Evolutionary conservation across 1,140 invertebrate species (phyloP), one percentile per base, ranked within the genome.

Genomic region (Goniozus legneri): DNA sequence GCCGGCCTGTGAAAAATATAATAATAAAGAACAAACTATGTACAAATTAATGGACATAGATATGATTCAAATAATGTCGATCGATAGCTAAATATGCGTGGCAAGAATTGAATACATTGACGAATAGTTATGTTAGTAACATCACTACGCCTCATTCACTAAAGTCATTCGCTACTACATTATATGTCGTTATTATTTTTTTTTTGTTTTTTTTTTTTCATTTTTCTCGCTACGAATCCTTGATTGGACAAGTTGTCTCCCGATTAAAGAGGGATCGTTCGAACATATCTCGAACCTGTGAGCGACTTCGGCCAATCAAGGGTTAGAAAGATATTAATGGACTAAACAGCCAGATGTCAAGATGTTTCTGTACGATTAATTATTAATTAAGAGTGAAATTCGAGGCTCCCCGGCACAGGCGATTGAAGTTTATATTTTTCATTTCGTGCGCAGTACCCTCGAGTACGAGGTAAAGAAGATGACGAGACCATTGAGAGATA

Each of bases 281-380:
- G 12, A 7, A 27, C 12, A 27, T 27, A 27, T 27, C 6, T 27
- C 6, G 6, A 27, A 27, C 6, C 18, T 12, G 16, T 12, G 15
- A 43, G n/a, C 30, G 44, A 50, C 35, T 44, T 59, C 15, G 51
- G 52, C 56, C 62, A 63, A 66, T 67, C 62, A 60, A 62, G 60
- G 51, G 47, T 50, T n/a, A n/a, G n/a, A 46, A 43, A 50, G 22
- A 58, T 56, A 64, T 61, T 62, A 63, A 60, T 57, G 31, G 33
- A 49, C 57, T 55, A 60, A 62, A 47, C 47, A 52, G 59, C 62
- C 50, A 52, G 36, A 58, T 54, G 55, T 58, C 34, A 52, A 58
- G 58, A 60, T 39, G 40, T 58, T 19, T 60, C n/a, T n/a, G n/a
- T n/a, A n/a, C n/a, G n/a, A n/a, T n/a, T n/a, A n/a, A n/a, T n/a